phyloP scores from a whole-genome alignment of 23 tunicate species.

The Trididemnum miniatum region DNA sequence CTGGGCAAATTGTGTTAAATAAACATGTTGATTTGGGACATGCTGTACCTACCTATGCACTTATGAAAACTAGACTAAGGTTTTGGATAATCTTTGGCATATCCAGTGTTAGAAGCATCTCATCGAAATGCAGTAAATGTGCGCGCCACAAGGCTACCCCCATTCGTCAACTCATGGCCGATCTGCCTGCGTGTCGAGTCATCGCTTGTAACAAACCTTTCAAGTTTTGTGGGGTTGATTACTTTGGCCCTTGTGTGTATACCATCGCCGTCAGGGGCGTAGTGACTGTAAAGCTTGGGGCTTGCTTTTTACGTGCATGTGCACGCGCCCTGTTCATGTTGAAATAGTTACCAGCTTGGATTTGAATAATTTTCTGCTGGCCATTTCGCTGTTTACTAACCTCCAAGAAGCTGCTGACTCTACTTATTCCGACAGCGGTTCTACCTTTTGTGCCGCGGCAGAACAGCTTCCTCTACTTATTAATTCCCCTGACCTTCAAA shows the following conservation, averaged over 20 bases:
- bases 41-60: background rate
- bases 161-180: conserved; percentile 7
- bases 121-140: background rate
- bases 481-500: background rate
- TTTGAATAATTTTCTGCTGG: conserved; percentile 1
- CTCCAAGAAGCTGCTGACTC: conserved; percentile 9
- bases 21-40: background rate
- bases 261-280: background rate
- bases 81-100: conserved; percentile 3
- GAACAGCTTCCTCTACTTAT: background rate
- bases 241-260: conserved; percentile 11
- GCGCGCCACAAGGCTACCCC: background rate
- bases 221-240: background rate
- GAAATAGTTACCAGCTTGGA: conserved; percentile 9
- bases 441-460: conserved; percentile 11
- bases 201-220: conserved; percentile 8
- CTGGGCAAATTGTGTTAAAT: background rate
- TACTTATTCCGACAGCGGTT: conserved; percentile 6
- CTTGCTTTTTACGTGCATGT: background rate
- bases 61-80: background rate
- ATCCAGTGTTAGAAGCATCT: background rate
- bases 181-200: background rate
- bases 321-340: background rate
- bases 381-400: conserved; percentile 13
- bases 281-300: conserved; percentile 9